A percentile compares a stretch with the other conserved stretches of the same genome.
These are phyloP conservation scores for Subacronicta megacephala DNA, from an alignment of 2,888 invertebrate species.

Conservation along the genomic window DNA sequence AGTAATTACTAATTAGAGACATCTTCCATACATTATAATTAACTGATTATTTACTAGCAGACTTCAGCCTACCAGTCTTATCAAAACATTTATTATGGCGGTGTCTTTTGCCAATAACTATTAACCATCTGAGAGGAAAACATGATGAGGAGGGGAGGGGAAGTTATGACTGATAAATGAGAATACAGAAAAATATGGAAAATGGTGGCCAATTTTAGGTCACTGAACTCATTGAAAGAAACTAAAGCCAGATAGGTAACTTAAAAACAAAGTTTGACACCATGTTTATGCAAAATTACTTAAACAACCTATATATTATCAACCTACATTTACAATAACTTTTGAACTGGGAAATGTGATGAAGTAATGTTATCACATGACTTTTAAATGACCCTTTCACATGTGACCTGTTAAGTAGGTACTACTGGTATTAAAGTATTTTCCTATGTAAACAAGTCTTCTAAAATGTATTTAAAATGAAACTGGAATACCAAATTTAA, in stretches of 20 bases:
- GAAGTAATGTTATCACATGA: constrained; percentile 23
- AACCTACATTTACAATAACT: constrained; percentile 1
- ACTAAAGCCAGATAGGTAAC: too few relatives aligned
- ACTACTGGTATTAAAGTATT: not conserved
- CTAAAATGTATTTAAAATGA: too few relatives aligned
- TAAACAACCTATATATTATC: too few relatives aligned
- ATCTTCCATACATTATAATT: constrained; percentile 6
- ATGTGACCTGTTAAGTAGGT: not conserved
- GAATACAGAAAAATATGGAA: too few relatives aligned
- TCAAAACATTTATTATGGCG: too few relatives aligned
- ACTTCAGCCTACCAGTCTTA: not conserved
- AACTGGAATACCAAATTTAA: too few relatives aligned
- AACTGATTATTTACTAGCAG: constrained; percentile 7
- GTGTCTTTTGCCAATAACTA: not conserved
- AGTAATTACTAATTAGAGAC: constrained; percentile 7
- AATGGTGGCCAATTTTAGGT: too few relatives aligned
- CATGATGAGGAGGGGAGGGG: too few relatives aligned
- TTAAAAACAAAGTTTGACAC: too few relatives aligned
- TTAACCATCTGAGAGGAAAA: not conserved
- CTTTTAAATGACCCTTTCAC: constrained; percentile 37
- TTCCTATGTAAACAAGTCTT: too few relatives aligned
- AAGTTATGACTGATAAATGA: not conserved
- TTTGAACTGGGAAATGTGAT: constrained; percentile 33
- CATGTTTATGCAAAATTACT: too few relatives aligned
- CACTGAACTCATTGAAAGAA: too few relatives aligned